phyloP scores from a whole-genome alignment of 2,888 invertebrate species.

The Diarsia dahlii region DNA sequence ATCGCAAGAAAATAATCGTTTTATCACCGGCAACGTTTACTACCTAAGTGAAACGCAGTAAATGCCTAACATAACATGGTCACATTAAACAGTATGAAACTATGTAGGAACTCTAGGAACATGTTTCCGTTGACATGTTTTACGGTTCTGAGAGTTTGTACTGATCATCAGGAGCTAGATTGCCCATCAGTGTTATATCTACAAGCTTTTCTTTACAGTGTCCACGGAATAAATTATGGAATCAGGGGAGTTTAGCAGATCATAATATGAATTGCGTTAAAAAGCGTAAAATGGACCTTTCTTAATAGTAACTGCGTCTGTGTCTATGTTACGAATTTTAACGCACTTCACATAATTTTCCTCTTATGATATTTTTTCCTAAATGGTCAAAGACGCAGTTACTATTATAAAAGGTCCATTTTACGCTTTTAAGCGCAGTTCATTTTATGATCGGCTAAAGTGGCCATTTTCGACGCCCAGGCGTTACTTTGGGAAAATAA shows the following conservation, averaged over 20 bases:
- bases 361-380: no score
- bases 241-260: neutral
- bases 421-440: no score
- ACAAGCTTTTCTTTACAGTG: neutral
- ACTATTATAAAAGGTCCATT: no score
- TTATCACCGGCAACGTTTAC: conserved; percentile 9
- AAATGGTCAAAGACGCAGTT: no score
- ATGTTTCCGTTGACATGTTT: neutral
- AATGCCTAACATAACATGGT: neutral
- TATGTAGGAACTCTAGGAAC: neutral
- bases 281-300: no score
- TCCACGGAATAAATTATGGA: neutral
- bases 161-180: neutral
- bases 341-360: no score
- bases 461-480: neutral
- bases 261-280: no score
- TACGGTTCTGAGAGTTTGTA: neutral
- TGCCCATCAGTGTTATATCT: neutral
- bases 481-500: neutral
- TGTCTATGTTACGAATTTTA: no score
- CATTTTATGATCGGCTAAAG: no score
- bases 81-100: neutral
- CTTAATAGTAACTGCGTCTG: no score
- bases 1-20: conserved; percentile 20
- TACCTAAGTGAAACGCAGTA: conserved; percentile 4